Evolutionary conservation across 2,797 vertebrate genomes (phyloP).

Genomic region (Gobionotothen gibberifrons): DNA sequence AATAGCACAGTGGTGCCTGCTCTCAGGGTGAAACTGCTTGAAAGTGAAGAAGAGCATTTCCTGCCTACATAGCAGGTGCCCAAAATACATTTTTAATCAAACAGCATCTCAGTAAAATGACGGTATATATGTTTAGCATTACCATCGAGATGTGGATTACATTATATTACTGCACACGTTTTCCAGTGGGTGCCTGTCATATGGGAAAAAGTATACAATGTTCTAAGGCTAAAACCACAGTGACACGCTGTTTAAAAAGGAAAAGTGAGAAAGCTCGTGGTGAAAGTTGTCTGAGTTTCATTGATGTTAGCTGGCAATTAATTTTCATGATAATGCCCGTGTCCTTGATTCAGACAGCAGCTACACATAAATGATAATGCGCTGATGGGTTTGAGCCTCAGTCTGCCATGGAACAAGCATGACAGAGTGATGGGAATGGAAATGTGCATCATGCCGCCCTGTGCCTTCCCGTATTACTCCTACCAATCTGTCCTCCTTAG

Average conservation of each 20-base stretch:
- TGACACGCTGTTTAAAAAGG: not conserved
- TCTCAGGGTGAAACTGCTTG: constrained; percentile 60
- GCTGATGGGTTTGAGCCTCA: constrained; percentile 68
- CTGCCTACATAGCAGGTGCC: constrained; percentile 71
- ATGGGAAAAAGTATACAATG: not conserved
- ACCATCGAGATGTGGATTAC: constrained; percentile 6
- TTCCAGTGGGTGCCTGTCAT: not conserved
- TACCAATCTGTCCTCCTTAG: constrained; percentile 60
- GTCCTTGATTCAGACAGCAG: constrained; percentile 77
- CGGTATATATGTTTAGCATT: constrained; percentile 20
- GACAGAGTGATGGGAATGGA: constrained; percentile 63
- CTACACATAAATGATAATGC: constrained; percentile 78
- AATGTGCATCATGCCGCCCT: constrained; percentile 46
- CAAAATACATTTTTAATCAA: constrained; percentile 51
- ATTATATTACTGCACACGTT: not conserved
- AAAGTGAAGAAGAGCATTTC: constrained; percentile 63
- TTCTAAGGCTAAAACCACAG: constrained; percentile 1
- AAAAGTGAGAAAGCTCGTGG: constrained; percentile 39
- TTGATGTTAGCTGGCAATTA: constrained; percentile 69
- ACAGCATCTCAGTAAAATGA: constrained; percentile 38
- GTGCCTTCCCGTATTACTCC: constrained; percentile 49
- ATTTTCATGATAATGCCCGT: constrained; percentile 67
- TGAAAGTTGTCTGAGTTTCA: constrained; percentile 67
- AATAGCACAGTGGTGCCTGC: constrained; percentile 61
- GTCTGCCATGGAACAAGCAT: constrained; percentile 74